A percentile compares a stretch with the other conserved stretches of the same genome.
Conservation (phyloP, 2,888 invertebrate species). For the Diplolepis rosae region DNA sequence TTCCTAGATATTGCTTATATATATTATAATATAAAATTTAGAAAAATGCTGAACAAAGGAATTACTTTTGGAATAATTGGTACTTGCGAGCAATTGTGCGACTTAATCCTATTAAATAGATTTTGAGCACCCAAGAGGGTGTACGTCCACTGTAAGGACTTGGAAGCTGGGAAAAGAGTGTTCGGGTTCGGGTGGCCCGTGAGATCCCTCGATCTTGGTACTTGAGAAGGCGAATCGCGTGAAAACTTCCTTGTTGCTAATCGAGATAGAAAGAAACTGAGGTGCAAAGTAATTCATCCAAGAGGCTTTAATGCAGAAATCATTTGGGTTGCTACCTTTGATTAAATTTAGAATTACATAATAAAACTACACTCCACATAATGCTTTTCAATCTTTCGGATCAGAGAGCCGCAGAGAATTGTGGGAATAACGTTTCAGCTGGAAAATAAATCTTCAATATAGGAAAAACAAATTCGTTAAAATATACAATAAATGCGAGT, state of each 20-base stretch:
- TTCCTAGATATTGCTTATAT: no score
- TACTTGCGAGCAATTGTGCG: conserved; percentile 57
- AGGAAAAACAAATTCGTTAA: no score
- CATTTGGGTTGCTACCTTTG: conserved; percentile 54
- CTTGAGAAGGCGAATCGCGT: conserved; percentile 62
- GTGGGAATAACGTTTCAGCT: conserved; percentile 15
- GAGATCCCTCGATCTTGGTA: conserved; percentile 54
- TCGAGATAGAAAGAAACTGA: conserved; percentile 23
- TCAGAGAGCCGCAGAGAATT: background rate
- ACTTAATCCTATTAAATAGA: conserved; percentile 63
- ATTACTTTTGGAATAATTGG: conserved; percentile 56
- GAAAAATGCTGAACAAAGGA: background rate
- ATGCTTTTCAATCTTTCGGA: conserved; percentile 1
- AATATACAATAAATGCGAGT: no score
- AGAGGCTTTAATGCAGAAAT: conserved; percentile 61
- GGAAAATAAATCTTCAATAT: background rate
- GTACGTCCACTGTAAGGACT: conserved; percentile 55
- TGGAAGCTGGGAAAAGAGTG: conserved; percentile 45
- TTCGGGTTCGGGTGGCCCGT: conserved; percentile 50
- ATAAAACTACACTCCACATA: conserved; percentile 22
- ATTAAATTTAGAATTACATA: conserved; percentile 51
- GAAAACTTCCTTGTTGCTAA: conserved; percentile 45
- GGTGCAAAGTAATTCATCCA: conserved; percentile 42
- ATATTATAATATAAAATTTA: no score
- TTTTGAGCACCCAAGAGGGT: conserved; percentile 70